Base-by-base conservation (phyloP, 2,797 vertebrate species). In the Centroberyx gerrardi region DNA sequence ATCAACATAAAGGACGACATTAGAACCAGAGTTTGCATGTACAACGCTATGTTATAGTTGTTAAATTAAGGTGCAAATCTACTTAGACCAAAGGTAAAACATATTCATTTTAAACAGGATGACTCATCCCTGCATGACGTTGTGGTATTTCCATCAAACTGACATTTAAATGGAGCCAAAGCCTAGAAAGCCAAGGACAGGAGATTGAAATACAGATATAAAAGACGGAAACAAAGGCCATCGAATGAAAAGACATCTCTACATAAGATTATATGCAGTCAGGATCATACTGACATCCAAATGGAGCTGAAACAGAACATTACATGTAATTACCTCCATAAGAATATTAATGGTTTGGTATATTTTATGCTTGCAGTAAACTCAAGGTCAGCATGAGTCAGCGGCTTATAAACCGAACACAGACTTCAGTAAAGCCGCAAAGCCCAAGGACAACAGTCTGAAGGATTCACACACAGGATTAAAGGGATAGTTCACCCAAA, bases 381-480 rank as follows among this genome's bases (percentile, higher is more conserved):
- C 66, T 72, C 77, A 78, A 80, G 74, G 80, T 69, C 64, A 51
- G 31, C 61, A 33, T 66, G 48, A 9, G 42, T 63, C 68, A 62
- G 48, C 28, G 0, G 5, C 3, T 0, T 2, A 28, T 22, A 31
- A 27, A 64, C n/a, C 0, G 7, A 52, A 22, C 22, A 22, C 22
- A 22, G 22, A 8, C 0, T 0, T 4, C 54, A 10, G 12, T 0
- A n/a, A 5, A n/a, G 15, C 29, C 12, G 5, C 48, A 51, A 17
- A 18, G 44, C 75, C 49, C 40, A 61, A 72, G 76, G 68, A 42
- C 31, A 6, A 6, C 31, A 6, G 31, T 33, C 3, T 33, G 31
- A 33, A 33, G 31, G 4, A 33, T 33, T 22, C 33, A 33, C 33
- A 4, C 33, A 33, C 4, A 33, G 33, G 33, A 4, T 33, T 33